These are phyloP conservation scores for Temnopleurus reevesii DNA, from an alignment of 53 echinoderm and acorn worm species.

Conservation along the genomic window DNA sequence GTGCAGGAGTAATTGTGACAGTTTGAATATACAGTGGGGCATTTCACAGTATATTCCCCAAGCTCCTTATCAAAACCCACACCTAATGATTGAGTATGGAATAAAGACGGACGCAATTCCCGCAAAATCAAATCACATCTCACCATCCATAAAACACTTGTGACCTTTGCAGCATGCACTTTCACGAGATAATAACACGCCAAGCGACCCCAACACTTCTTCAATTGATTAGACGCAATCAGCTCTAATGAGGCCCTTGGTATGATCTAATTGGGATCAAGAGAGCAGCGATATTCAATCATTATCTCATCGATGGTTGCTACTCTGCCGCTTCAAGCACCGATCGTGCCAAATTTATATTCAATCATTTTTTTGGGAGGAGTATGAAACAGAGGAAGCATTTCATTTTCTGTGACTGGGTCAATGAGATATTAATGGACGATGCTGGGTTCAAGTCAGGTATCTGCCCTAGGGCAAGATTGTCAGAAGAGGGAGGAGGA, in stretches of 20 bases:
- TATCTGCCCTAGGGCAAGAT: neutral
- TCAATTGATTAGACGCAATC: neutral
- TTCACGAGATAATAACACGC: neutral
- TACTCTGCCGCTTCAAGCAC: neutral
- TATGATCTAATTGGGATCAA: neutral
- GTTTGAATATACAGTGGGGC: no score
- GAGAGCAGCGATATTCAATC: neutral
- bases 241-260: slow-evolving; percentile 21
- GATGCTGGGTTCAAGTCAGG: neutral
- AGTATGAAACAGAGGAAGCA: neutral
- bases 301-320: neutral
- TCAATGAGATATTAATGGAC: neutral
- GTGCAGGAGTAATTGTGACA: no score
- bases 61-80: no score
- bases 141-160: no score
- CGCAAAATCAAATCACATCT: no score
- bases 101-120: no score
- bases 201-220: neutral
- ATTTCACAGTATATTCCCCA: no score
- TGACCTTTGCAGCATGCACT: neutral
- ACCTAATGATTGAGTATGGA: no score
- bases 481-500: neutral
- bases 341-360: neutral
- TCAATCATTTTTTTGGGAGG: neutral
- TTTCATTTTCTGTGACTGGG: neutral